Base-by-base conservation (phyloP, 2,888 invertebrate species). In the Platycheirus albimanus region DNA sequence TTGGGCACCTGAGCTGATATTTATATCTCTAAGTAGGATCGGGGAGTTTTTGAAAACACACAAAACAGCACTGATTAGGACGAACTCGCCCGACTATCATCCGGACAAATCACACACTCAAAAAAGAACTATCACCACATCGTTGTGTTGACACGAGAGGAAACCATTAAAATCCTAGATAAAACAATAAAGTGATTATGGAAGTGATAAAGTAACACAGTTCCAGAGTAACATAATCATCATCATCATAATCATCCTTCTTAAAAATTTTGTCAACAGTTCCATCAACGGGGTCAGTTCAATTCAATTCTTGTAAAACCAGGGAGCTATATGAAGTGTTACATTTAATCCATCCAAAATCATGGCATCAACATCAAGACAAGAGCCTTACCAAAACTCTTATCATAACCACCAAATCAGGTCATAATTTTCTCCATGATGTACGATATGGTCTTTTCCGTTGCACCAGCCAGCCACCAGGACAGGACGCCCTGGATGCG, bases 371-470 rank as follows among this genome's bases (percentile, higher is more conserved):
- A 52, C 8, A 24, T 4, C 24, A 45, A 47, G 11, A 8, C 24
- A 28, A 43, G 15, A 70, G 30, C 5, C 19, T 20, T 38, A 69
- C 41, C 56, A 61, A 17, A 52, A 36, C 28, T 71, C 61, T 77
- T 81, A 77, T 77, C 81, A 52, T 17, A 33, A 38, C 56, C 58
- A 69, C 69, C 54, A 64, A 67, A 83, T 83, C 78, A 63, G 61
- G 72, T 63, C 77, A 77, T 83, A 78, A 72, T 63, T 83, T 72
- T 74, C 69, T 49, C 51, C 38, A 69, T 83, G 78, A 83, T 69
- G 77, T 72, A 83, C 69, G 83, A 56, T 83, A 83, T 72, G 67
- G 56, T 33, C 47, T 69, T 69, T 78, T 83, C 78, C 83, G 78
- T 45, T 69, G 67, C 64, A 67, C 17, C 30, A 54, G 43, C 6